These are phyloP conservation scores for Pachypsylla venusta DNA, from an alignment of 1,140 invertebrate genomes.

Conservation along the genomic window DNA sequence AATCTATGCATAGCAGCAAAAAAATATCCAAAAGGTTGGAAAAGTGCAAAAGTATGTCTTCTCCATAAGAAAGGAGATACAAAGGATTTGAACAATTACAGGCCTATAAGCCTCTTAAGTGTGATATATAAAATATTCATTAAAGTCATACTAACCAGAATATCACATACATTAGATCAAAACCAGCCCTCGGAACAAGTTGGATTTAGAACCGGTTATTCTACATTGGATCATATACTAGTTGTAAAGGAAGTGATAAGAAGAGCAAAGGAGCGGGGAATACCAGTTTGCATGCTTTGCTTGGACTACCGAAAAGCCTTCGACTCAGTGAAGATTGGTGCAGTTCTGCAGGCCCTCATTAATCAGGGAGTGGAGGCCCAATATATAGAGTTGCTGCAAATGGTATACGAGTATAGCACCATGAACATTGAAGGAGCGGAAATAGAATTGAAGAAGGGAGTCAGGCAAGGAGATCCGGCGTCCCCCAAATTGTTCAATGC, in stretches of 20 bases:
- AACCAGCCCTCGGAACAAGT: slow-evolving; percentile 12
- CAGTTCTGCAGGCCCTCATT: background rate
- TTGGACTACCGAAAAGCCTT: slow-evolving; percentile 5
- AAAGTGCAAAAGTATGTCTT: background rate
- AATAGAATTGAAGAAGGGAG: background rate
- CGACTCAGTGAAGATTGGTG: background rate
- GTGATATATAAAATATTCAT: slow-evolving; percentile 8
- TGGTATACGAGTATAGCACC: background rate
- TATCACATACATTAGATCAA: slow-evolving; percentile 5
- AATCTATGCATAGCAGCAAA: background rate
- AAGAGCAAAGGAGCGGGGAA: background rate
- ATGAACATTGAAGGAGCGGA: background rate
- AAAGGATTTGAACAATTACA: background rate
- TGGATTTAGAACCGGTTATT: background rate
- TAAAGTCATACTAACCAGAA: slow-evolving; percentile 1
- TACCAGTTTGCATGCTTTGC: background rate
- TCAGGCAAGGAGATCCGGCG: background rate
- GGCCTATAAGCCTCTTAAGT: slow-evolving; percentile 5
- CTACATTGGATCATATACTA: background rate
- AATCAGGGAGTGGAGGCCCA: background rate
- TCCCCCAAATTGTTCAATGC: background rate
- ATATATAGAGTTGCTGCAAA: background rate
- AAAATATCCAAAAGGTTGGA: background rate
- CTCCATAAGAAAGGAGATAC: background rate
- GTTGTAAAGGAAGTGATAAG: background rate